phyloP scores from a whole-genome alignment of 1,140 invertebrate genomes.

The Nilaparvata lugens region DNA sequence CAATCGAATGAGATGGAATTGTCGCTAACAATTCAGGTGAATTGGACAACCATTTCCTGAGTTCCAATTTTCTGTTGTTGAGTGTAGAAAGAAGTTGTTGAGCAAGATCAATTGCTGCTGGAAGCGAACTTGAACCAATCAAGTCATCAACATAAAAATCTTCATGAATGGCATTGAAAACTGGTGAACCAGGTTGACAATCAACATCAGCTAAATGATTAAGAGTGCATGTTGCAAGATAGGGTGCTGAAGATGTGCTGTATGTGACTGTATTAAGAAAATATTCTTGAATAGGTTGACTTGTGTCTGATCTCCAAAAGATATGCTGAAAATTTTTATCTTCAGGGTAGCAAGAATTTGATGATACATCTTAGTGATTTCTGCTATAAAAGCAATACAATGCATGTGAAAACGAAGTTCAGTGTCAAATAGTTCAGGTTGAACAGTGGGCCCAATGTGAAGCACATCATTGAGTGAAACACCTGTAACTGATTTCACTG shows the following conservation, averaged over 20 bases:
- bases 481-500: too few relatives aligned
- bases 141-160: slow-evolving; percentile 27
- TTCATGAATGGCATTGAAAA: slow-evolving; percentile 13
- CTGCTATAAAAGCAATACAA: slow-evolving; percentile 27
- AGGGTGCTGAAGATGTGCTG: slow-evolving; percentile 29
- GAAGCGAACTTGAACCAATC: slow-evolving; percentile 12
- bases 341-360: slow-evolving; percentile 14
- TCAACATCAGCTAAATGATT: slow-evolving; percentile 32
- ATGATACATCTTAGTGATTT: slow-evolving; percentile 29
- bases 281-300: slow-evolving; percentile 27
- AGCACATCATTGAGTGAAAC: slow-evolving; percentile 22
- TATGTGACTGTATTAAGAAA: slow-evolving; percentile 30
- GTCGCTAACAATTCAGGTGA: neutral
- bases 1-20: neutral
- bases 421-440: slow-evolving; percentile 33
- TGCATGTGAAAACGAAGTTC: slow-evolving; percentile 31
- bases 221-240: slow-evolving; percentile 31
- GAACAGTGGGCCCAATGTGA: slow-evolving; percentile 30
- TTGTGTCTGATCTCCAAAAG: slow-evolving; percentile 29
- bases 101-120: slow-evolving; percentile 19
- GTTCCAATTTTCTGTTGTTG: slow-evolving; percentile 18
- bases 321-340: slow-evolving; percentile 32
- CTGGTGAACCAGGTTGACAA: slow-evolving; percentile 20
- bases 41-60: slow-evolving; percentile 31
- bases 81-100: slow-evolving; percentile 22